These are phyloP conservation scores for Dendrophyllia cribrosa DNA, from an alignment of 64 coral and sea anemone species.

Conservation along the genomic window DNA sequence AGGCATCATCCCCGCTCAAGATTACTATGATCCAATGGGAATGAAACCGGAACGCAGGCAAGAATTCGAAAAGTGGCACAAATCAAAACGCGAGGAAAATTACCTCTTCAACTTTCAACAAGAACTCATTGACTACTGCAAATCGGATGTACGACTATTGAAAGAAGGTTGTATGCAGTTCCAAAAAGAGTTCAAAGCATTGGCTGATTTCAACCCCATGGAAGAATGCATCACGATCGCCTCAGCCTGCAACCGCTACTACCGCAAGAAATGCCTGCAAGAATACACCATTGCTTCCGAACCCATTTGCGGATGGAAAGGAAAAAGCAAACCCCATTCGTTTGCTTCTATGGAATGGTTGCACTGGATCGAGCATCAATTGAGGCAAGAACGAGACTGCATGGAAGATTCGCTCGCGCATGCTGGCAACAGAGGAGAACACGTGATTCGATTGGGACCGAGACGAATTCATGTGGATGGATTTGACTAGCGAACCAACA, in stretches of 20 bases:
- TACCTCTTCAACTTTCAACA: conserved; percentile 36
- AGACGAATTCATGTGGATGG: not conserved
- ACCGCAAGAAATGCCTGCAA: not conserved
- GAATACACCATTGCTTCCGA: conserved; percentile 1
- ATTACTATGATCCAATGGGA: not conserved
- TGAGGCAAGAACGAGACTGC: too few species aligned
- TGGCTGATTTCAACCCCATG: conserved; percentile 1
- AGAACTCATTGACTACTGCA: conserved; percentile 11
- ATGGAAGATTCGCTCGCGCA: not conserved
- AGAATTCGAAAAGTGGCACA: not conserved
- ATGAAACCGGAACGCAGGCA: not conserved
- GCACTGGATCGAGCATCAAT: not conserved
- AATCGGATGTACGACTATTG: conserved; percentile 35
- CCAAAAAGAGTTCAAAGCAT: not conserved
- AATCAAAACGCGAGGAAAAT: not conserved
- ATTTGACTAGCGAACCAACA: not conserved
- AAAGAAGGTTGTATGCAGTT: not conserved
- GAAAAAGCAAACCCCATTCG: not conserved
- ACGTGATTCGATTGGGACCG: too few species aligned
- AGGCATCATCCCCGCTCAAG: not conserved
- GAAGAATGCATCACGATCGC: conserved; percentile 17
- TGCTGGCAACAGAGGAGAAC: not conserved
- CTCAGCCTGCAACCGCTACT: not conserved
- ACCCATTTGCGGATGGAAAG: not conserved
- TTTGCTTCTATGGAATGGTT: not conserved